These are phyloP conservation scores for Lerema accius DNA, from an alignment of 1,140 invertebrate species.

Conservation along the genomic window DNA sequence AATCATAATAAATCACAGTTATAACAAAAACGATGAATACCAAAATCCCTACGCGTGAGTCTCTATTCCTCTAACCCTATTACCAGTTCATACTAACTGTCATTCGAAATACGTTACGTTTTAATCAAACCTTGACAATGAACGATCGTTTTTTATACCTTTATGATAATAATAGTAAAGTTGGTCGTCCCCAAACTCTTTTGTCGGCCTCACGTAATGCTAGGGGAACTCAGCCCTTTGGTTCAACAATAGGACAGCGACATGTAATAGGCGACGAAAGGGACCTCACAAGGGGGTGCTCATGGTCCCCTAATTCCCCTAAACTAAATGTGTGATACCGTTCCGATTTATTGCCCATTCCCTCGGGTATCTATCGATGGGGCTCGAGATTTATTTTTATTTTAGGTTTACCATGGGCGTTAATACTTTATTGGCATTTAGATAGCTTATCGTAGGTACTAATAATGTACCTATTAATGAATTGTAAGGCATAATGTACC, in stretches of 20 bases:
- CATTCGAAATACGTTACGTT: constrained; percentile 46
- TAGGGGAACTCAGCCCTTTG: constrained; percentile 52
- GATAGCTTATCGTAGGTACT: constrained; percentile 1
- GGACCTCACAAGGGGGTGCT: constrained; percentile 44
- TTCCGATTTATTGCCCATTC: constrained; percentile 55
- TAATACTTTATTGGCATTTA: constrained; percentile 13
- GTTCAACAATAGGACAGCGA: constrained; percentile 48
- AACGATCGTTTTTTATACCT: constrained; percentile 47
- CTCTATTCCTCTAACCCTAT: constrained; percentile 38
- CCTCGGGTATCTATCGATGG: constrained; percentile 43
- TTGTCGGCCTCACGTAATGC: constrained; percentile 62
- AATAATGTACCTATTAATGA: too few relatives aligned
- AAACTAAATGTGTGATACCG: constrained; percentile 44
- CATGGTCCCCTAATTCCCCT: constrained; percentile 44
- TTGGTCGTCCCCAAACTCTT: constrained; percentile 51
- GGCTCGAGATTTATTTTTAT: constrained; percentile 40
- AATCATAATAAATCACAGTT: too few relatives aligned
- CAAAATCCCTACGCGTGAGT: background rate
- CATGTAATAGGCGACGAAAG: constrained; percentile 48
- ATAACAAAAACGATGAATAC: too few relatives aligned
- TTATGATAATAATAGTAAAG: constrained; percentile 51
- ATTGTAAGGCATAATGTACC: too few relatives aligned
- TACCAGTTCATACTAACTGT: constrained; percentile 49
- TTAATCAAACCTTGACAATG: constrained; percentile 49
- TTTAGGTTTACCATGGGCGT: constrained; percentile 21